Evolutionary conservation across 2,888 invertebrate genomes (phyloP).

Genomic region (Epirrita christyi): DNA sequence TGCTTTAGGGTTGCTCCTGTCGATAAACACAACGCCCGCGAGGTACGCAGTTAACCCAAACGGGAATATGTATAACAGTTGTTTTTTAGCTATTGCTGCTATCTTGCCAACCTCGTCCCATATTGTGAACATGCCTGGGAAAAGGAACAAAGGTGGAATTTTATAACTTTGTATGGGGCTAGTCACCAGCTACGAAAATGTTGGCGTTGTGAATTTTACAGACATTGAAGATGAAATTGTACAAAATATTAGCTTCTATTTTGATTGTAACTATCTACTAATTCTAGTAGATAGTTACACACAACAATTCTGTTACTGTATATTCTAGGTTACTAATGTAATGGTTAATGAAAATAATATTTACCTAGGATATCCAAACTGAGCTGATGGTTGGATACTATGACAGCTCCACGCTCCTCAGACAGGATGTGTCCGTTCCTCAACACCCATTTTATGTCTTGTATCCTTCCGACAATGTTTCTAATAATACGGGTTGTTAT

Average conservation of each 20-base stretch:
- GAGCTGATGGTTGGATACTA: conserved; percentile 88
- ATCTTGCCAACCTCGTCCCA: conserved; percentile 84
- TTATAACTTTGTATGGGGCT: too few relatives aligned
- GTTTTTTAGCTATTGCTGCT: conserved; percentile 86
- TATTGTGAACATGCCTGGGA: conserved; percentile 85
- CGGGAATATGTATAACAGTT: conserved; percentile 85
- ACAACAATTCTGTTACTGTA: too few relatives aligned
- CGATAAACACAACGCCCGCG: conserved; percentile 87
- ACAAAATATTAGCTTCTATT: too few relatives aligned
- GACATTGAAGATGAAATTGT: too few relatives aligned
- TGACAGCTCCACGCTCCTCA: conserved; percentile 82
- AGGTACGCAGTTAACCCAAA: conserved; percentile 87
- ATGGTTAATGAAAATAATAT: background rate
- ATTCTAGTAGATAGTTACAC: too few relatives aligned
- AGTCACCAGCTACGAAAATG: too few relatives aligned
- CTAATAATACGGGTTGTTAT: conserved; percentile 51
- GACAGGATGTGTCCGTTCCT: conserved; percentile 74
- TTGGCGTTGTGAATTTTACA: too few relatives aligned
- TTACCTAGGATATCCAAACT: conserved; percentile 87
- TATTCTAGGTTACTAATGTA: too few relatives aligned
- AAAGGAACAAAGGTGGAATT: background rate
- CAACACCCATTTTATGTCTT: conserved; percentile 81
- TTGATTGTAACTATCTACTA: too few relatives aligned
- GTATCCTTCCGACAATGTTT: conserved; percentile 64
- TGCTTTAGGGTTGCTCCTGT: conserved; percentile 81